These are phyloP conservation scores for Theonella swinhoei DNA, from an alignment of 37 sponge, comb jelly and placozoan species.

Conservation along the genomic window DNA sequence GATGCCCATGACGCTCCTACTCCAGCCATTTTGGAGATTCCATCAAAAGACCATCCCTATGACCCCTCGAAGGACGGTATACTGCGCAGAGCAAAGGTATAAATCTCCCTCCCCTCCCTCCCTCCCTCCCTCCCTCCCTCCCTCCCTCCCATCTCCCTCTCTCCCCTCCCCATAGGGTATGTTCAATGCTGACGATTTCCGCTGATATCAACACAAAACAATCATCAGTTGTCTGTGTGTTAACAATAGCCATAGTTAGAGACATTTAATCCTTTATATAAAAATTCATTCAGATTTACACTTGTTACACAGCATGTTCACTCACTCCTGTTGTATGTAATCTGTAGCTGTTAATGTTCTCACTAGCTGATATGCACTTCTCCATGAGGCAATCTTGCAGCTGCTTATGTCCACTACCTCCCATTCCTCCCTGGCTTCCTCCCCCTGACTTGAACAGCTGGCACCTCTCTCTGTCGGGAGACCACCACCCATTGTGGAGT, in stretches of 20 bases:
- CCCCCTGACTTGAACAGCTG: too few relatives aligned
- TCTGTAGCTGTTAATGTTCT: background rate
- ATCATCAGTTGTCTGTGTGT: background rate
- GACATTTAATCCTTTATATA: too few relatives aligned
- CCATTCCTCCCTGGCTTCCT: too few relatives aligned
- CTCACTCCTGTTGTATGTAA: too few relatives aligned
- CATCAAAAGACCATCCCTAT: conserved; percentile 98
- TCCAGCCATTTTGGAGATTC: conserved; percentile 96
- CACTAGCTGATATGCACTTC: background rate
- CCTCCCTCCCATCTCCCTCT: background rate
- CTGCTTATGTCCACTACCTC: background rate
- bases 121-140: background rate
- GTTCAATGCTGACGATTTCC: conserved; percentile 97
- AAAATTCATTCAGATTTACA: too few relatives aligned
- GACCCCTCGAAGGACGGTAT: conserved; percentile 97
- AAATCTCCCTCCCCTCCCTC: background rate
- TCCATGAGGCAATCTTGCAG: background rate
- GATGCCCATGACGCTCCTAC: conserved; percentile 77
- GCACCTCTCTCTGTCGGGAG: too few relatives aligned
- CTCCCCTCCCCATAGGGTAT: conserved; percentile 73
- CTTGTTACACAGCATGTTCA: too few relatives aligned
- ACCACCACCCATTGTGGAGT: too few relatives aligned
- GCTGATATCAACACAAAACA: conserved; percentile 34
- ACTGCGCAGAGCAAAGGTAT: conserved; percentile 93
- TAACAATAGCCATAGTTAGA: too few relatives aligned